Conservation (phyloP, 2,888 invertebrate species). For the Philereme transversata region DNA sequence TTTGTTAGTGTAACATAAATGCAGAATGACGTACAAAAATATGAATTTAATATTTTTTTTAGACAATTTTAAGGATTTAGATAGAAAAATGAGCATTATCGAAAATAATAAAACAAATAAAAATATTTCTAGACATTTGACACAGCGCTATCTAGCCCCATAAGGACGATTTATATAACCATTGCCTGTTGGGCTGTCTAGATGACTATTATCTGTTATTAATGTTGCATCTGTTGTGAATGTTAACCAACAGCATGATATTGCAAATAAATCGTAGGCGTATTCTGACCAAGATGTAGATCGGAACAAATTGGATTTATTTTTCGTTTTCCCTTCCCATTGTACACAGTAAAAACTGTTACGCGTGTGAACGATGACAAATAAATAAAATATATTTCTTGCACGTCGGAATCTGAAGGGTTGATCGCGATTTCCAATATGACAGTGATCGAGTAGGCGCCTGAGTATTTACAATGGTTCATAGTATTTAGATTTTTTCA, state of each 20-base stretch:
- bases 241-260: constrained; percentile 29
- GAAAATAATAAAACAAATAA: no score
- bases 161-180: no score
- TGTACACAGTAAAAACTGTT: constrained; percentile 71
- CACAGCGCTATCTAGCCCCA: no score
- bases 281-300: constrained; percentile 77
- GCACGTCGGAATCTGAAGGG: constrained; percentile 33
- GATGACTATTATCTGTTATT: no score
- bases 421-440: constrained; percentile 55
- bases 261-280: constrained; percentile 74
- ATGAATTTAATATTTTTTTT: no score
- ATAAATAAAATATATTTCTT: constrained; percentile 74
- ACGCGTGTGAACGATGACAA: constrained; percentile 72
- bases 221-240: not conserved
- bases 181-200: no score
- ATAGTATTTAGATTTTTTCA: no score
- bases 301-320: constrained; percentile 81
- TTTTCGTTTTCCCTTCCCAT: constrained; percentile 70
- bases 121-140: no score
- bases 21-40: no score
- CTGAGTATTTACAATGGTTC: constrained; percentile 9
- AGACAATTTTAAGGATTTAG: no score
- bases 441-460: constrained; percentile 34
- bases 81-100: no score
- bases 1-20: no score